These are phyloP conservation scores for Sardinella longiceps DNA, from an alignment of 2,797 vertebrate species.

Conservation along the genomic window DNA sequence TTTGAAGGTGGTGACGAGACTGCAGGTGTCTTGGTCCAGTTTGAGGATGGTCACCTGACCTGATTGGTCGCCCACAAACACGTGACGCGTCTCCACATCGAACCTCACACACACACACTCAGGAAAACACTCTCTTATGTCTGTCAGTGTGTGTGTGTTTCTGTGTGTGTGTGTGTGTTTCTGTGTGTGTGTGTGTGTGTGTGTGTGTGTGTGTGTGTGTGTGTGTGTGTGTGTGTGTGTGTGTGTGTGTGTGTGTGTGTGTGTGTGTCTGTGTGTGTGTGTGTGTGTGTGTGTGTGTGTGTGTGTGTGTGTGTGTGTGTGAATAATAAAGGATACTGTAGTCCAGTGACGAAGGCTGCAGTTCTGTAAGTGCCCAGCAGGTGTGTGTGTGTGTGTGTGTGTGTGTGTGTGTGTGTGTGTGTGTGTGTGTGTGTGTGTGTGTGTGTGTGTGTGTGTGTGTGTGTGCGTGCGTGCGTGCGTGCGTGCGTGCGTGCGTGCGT, in stretches of 20 bases:
- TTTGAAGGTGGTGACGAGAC: conserved; percentile 94
- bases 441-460: neutral
- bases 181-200: neutral
- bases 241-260: neutral
- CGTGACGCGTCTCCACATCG: no score
- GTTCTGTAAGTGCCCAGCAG: no score
- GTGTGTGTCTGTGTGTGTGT: conserved; percentile 18
- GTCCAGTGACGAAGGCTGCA: neutral
- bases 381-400: no score
- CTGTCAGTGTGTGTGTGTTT: conserved; percentile 49
- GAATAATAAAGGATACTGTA: neutral
- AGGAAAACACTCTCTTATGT: no score
- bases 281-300: conserved; percentile 9
- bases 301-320: conserved; percentile 23
- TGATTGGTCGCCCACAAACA: no score
- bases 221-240: conserved; percentile 15
- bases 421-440: neutral
- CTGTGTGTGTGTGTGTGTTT: conserved; percentile 82
- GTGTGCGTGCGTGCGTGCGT: neutral
- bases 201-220: neutral
- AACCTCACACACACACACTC: no score
- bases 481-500: neutral
- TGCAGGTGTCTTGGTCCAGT: conserved; percentile 94
- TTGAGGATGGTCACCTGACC: no score
- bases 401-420: neutral